Evolutionary conservation across 2,113 vertebrate genomes (phyloP).

Genomic region (Bagarius yarrelli): DNA sequence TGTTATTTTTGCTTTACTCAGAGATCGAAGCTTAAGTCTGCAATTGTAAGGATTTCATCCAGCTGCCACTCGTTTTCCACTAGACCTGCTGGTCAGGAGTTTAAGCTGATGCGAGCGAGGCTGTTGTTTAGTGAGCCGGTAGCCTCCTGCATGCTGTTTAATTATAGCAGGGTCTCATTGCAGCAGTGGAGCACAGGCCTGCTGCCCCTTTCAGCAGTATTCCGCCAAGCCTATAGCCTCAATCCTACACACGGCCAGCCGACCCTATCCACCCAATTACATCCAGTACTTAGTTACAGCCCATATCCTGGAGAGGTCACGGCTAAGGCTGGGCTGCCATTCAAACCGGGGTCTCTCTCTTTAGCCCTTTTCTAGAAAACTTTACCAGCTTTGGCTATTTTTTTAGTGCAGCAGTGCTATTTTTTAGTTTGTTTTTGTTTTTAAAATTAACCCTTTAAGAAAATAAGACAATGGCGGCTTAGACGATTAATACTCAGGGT

Average conservation of each 20-base stretch:
- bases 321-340: conserved; percentile 35
- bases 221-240: conserved; percentile 55
- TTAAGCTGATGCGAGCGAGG: conserved; percentile 14
- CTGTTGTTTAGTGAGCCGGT: conserved; percentile 17
- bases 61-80: conserved; percentile 30
- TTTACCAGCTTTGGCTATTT: conserved; percentile 2
- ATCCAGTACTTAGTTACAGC: conserved; percentile 68
- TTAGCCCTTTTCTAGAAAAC: background rate
- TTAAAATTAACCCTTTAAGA: background rate
- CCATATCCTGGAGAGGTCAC: conserved; percentile 58
- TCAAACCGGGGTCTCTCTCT: background rate
- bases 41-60: conserved; percentile 12
- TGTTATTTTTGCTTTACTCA: background rate
- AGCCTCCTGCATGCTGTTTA: conserved; percentile 34
- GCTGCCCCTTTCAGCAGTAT: conserved; percentile 46
- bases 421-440: background rate
- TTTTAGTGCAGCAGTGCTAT: background rate
- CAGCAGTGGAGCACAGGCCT: conserved; percentile 37
- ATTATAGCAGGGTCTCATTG: conserved; percentile 40
- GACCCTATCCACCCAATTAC: conserved; percentile 71
- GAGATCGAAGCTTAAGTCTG: background rate
- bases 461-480: too few species aligned
- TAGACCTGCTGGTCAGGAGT: conserved; percentile 19
- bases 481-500: too few species aligned
- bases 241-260: conserved; percentile 64